Percentiles rank a stretch among this genome's conserved stretches.
Evolutionary conservation across 2,888 invertebrate genomes (phyloP).

Genomic region (Cremastinae sp.): DNA sequence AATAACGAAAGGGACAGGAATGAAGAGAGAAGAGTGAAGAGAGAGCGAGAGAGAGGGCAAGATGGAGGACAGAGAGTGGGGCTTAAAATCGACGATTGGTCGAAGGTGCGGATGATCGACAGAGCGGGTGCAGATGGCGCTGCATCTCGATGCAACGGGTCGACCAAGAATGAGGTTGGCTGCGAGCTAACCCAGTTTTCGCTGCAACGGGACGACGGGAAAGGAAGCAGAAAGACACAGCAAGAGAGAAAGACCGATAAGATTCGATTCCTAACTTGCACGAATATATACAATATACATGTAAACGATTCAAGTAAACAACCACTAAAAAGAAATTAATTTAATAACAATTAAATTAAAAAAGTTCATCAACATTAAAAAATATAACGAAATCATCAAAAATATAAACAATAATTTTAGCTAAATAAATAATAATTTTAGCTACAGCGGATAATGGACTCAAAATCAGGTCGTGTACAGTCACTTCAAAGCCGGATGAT

Average conservation of each 20-base stretch:
- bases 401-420: too few relatives aligned
- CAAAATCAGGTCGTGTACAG: too few relatives aligned
- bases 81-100: conserved; percentile 7
- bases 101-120: conserved; percentile 18
- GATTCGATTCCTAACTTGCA: too few relatives aligned
- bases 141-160: neutral
- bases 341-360: too few relatives aligned
- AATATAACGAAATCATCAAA: too few relatives aligned
- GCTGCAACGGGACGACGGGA: conserved; percentile 70
- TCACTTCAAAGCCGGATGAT: too few relatives aligned
- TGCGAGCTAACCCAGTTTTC: conserved; percentile 75
- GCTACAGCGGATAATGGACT: too few relatives aligned
- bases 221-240: conserved; percentile 29
- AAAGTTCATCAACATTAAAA: too few relatives aligned
- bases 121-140: conserved; percentile 17
- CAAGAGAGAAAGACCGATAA: neutral
- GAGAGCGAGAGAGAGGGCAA: conserved; percentile 8
- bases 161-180: conserved; percentile 65
- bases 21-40: neutral
- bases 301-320: too few relatives aligned
- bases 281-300: too few relatives aligned
- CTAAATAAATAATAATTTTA: too few relatives aligned
- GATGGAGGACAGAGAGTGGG: neutral
- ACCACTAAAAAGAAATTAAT: too few relatives aligned
- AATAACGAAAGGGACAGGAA: conserved; percentile 19